Evolutionary conservation across 2,888 invertebrate genomes (phyloP).

Genomic region (Drosophila antonietae): DNA sequence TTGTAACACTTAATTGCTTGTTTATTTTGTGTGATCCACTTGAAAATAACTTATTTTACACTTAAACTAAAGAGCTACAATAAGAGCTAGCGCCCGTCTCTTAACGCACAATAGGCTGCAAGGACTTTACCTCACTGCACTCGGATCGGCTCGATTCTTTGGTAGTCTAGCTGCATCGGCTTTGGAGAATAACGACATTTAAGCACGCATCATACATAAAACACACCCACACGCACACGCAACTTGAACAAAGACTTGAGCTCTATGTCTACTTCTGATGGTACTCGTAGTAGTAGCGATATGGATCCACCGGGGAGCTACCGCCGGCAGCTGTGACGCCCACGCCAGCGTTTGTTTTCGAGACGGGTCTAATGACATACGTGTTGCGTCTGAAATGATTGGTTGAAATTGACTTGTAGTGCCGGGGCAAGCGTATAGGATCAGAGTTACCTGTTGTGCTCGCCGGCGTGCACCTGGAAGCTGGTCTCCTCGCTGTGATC

Average conservation of each 20-base stretch:
- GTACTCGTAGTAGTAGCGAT: conserved; percentile 87
- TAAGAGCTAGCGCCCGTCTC: conserved; percentile 49
- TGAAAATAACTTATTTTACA: conserved; percentile 37
- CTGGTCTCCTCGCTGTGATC: conserved; percentile 88
- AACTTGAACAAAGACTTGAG: conserved; percentile 12
- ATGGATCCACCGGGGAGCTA: conserved; percentile 86
- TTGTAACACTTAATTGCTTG: conserved; percentile 33
- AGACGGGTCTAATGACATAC: conserved; percentile 87
- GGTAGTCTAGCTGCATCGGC: conserved; percentile 69
- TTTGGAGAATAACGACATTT: conserved; percentile 17
- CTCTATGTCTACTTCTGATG: conserved; percentile 69
- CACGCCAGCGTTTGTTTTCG: conserved; percentile 82
- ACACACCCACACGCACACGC: conserved; percentile 22
- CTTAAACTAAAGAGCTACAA: conserved; percentile 56
- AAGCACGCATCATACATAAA: conserved; percentile 23
- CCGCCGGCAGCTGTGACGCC: conserved; percentile 75
- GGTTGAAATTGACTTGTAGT: neutral
- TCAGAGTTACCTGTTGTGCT: conserved; percentile 86
- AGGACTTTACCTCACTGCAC: conserved; percentile 27
- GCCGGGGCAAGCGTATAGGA: neutral
- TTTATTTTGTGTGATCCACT: conserved; percentile 37
- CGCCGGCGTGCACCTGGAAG: conserved; percentile 89
- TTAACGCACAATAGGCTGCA: conserved; percentile 21
- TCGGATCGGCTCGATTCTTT: conserved; percentile 58
- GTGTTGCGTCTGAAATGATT: conserved; percentile 86